A percentile compares a stretch with the other conserved stretches of the same genome.
phyloP scores from a whole-genome alignment of 2,113 vertebrate species.

The Cervus canadensis region DNA sequence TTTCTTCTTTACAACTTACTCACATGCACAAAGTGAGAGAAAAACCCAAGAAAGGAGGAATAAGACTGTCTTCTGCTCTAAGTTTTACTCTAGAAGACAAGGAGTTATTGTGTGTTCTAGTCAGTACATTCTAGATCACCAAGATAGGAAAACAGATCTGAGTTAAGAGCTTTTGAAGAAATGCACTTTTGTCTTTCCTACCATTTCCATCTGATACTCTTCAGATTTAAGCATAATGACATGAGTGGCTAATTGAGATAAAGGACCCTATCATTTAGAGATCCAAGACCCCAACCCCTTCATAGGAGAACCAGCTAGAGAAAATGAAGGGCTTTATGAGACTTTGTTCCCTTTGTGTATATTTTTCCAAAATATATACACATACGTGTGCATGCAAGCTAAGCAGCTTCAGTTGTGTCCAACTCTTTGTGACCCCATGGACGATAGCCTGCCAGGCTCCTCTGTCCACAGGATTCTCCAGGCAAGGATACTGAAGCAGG shows the following conservation, averaged over 20 bases:
- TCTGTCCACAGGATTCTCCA: neutral
- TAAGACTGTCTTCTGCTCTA: neutral
- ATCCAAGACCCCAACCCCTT: neutral
- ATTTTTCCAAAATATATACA: neutral
- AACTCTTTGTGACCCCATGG: neutral
- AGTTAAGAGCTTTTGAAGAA: neutral
- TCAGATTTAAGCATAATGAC: neutral
- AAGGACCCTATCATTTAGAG: neutral
- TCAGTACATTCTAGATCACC: neutral
- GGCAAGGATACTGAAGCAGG: neutral
- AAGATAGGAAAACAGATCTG: neutral
- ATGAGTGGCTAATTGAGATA: neutral
- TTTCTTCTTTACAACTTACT: neutral
- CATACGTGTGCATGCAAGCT: neutral
- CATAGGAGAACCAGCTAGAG: neutral
- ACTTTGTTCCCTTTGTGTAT: neutral
- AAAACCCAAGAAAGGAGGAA: neutral
- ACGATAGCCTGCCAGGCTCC: neutral
- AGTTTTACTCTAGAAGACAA: neutral
- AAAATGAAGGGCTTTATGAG: neutral
- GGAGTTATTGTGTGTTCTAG: neutral
- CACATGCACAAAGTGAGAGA: neutral
- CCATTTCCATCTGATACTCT: neutral
- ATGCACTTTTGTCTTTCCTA: neutral
- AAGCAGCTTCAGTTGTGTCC: neutral